These are phyloP conservation scores for Chloroclysta siterata DNA, from an alignment of 2,888 invertebrate species.

Conservation along the genomic window DNA sequence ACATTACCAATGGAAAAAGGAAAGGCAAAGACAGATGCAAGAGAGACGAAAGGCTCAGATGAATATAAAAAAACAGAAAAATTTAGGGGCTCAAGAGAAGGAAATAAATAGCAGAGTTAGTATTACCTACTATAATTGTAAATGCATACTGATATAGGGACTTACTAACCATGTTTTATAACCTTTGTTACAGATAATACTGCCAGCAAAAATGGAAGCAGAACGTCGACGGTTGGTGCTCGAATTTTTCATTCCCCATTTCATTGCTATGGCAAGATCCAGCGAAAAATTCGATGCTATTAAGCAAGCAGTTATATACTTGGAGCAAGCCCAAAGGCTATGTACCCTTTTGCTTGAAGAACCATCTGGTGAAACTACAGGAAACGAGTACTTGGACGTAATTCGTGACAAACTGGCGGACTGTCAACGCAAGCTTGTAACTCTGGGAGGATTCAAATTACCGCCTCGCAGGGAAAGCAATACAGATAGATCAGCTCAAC, in stretches of 20 bases:
- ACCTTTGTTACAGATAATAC: conserved; percentile 63
- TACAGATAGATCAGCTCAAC: conserved; percentile 49
- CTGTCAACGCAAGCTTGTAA: conserved; percentile 73
- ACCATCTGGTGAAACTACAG: conserved; percentile 81
- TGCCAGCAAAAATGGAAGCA: conserved; percentile 81
- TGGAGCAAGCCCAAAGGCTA: conserved; percentile 89
- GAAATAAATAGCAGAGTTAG: conserved; percentile 85
- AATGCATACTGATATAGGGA: background rate
- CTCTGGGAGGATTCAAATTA: conserved; percentile 70
- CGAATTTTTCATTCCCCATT: conserved; percentile 89
- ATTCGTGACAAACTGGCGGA: conserved; percentile 82
- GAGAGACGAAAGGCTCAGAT: conserved; percentile 65
- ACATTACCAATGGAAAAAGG: conserved; percentile 78
- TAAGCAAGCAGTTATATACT: conserved; percentile 87
- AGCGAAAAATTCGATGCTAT: conserved; percentile 86
- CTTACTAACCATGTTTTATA: background rate
- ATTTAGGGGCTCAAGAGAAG: conserved; percentile 56
- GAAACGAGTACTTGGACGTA: conserved; percentile 80
- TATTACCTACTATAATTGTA: conserved; percentile 30
- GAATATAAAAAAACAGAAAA: conserved; percentile 60
- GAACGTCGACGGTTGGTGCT: conserved; percentile 87
- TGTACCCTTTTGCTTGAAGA: conserved; percentile 86
- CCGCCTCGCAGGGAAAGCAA: conserved; percentile 67
- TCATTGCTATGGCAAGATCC: conserved; percentile 88
- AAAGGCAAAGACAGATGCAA: conserved; percentile 69